These are phyloP conservation scores for Epizoanthus stellaris DNA, from an alignment of 92 coral and sea anemone species.

Conservation along the genomic window DNA sequence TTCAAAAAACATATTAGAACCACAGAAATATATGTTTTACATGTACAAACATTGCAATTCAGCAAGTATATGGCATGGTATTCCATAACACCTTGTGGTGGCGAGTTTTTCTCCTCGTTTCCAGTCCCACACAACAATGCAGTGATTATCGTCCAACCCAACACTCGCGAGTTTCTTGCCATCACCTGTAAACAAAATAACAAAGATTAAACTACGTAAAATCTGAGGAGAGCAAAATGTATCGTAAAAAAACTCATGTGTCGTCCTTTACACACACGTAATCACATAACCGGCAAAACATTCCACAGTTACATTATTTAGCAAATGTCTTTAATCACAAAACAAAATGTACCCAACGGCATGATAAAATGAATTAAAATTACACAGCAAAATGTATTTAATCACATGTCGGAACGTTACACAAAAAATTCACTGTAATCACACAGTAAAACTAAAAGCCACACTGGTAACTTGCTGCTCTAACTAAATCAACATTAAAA, in stretches of 20 bases:
- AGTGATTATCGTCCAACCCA: constrained; percentile 94
- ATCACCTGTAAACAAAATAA: constrained; percentile 68
- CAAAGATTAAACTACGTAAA: background rate
- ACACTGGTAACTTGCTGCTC: too few relatives aligned
- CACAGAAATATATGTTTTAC: background rate
- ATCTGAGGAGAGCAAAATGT: background rate
- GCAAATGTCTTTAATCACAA: too few relatives aligned
- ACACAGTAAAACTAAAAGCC: too few relatives aligned
- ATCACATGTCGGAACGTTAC: background rate
- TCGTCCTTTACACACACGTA: too few relatives aligned
- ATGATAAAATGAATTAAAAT: background rate
- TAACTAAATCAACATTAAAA: too few relatives aligned
- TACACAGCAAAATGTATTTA: background rate
- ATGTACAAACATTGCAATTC: too few relatives aligned
- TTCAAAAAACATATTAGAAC: background rate
- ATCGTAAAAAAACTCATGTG: too few relatives aligned
- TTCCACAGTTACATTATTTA: too few relatives aligned
- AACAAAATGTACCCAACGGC: too few relatives aligned
- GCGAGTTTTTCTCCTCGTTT: constrained; percentile 97
- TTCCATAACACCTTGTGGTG: constrained; percentile 78
- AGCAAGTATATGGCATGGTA: background rate
- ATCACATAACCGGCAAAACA: too few relatives aligned
- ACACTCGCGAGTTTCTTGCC: constrained; percentile 97
- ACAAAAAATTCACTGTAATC: background rate
- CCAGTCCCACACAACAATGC: constrained; percentile 99